A percentile compares a stretch with the other conserved stretches of the same genome.
Evolutionary conservation across 2,113 vertebrate species (phyloP).

Genomic region (human (Homo sapiens)): DNA sequence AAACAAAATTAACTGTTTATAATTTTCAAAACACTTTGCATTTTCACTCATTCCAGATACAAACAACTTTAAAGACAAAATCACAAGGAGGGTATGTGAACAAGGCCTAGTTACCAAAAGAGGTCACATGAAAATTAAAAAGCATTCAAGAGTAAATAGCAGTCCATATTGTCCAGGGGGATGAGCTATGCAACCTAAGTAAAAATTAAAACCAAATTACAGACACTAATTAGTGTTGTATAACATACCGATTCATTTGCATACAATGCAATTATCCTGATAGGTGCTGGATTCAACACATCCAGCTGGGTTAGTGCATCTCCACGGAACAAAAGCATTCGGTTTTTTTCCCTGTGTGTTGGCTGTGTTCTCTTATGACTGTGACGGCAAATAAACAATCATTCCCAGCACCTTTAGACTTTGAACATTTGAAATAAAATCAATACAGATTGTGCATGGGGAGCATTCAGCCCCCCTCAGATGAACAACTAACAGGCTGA

Average conservation of each 20-base stretch:
- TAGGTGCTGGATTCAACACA: background rate
- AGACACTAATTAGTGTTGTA: constrained; percentile 31
- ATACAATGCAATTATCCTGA: constrained; percentile 6
- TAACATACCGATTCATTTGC: constrained; percentile 41
- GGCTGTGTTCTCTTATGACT: background rate
- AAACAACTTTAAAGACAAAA: constrained; percentile 60
- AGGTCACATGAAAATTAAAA: constrained; percentile 69
- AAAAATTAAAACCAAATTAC: constrained; percentile 65
- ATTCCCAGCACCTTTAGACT: background rate
- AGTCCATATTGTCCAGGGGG: background rate
- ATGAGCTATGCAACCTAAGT: constrained; percentile 42
- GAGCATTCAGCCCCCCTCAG: background rate
- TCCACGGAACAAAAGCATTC: background rate
- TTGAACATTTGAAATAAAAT: background rate
- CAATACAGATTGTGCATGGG: background rate
- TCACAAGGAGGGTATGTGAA: constrained; percentile 2
- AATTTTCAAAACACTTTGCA: constrained; percentile 41
- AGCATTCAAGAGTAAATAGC: constrained; percentile 53
- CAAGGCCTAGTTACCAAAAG: constrained; percentile 40
- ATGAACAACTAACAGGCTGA: background rate
- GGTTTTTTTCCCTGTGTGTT: background rate
- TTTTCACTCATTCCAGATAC: constrained; percentile 44
- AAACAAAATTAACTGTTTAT: background rate
- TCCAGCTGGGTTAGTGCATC: background rate
- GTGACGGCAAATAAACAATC: background rate